Conservation (phyloP, 1,140 invertebrate genomes). For the Trichonephila inaurata region DNA sequence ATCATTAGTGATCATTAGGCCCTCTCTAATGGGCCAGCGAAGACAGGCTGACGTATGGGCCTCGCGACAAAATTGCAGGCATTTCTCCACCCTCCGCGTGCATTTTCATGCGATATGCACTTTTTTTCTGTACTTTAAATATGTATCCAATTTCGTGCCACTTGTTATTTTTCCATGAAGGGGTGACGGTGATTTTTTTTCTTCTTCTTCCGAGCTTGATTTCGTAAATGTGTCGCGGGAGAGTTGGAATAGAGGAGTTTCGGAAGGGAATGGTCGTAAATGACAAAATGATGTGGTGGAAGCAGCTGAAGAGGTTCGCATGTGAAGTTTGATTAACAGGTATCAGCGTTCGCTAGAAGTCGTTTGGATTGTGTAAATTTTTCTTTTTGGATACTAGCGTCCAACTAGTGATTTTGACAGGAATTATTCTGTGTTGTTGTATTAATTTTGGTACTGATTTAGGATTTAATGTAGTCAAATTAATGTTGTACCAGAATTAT, state of each 20-base stretch:
- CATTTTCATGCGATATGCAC: neutral
- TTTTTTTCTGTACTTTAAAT: constrained; percentile 40
- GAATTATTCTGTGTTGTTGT: neutral
- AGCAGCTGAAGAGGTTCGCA: neutral
- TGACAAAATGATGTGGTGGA: constrained; percentile 13
- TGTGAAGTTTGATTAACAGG: constrained; percentile 12
- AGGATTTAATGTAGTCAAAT: no score
- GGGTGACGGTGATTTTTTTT: constrained; percentile 6
- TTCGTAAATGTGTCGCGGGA: constrained; percentile 21
- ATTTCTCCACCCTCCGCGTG: neutral
- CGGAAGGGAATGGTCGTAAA: neutral
- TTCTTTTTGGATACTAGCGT: neutral
- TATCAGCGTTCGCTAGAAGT: neutral
- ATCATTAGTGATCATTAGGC: constrained; percentile 74
- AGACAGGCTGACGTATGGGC: constrained; percentile 74
- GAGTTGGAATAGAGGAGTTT: neutral
- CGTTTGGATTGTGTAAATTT: neutral
- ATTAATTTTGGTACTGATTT: no score
- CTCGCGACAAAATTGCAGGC: constrained; percentile 74
- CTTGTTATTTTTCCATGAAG: constrained; percentile 40
- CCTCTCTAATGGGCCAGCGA: constrained; percentile 71
- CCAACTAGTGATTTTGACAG: neutral
- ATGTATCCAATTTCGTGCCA: constrained; percentile 38
- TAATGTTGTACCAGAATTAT: no score
- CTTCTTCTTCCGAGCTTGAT: neutral